These are phyloP conservation scores for Drosophila kambysellisi DNA, from an alignment of 2,888 invertebrate genomes.

Conservation along the genomic window DNA sequence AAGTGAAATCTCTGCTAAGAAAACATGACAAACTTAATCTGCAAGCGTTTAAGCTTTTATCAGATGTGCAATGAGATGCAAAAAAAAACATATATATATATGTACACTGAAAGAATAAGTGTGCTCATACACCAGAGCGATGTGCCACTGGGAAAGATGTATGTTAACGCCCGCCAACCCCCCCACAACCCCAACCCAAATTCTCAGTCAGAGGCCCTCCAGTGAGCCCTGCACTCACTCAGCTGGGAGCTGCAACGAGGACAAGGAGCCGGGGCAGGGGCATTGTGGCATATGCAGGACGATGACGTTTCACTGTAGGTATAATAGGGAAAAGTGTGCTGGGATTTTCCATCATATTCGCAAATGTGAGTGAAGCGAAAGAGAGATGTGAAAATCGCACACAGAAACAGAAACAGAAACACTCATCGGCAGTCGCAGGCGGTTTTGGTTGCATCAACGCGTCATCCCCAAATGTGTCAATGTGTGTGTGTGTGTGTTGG, in stretches of 20 bases:
- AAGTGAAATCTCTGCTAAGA: slow-evolving; percentile 1
- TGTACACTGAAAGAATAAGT: slow-evolving; percentile 48
- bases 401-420: slow-evolving; percentile 22
- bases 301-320: slow-evolving; percentile 66
- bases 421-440: slow-evolving; percentile 26
- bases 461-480: slow-evolving; percentile 57
- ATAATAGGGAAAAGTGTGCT: slow-evolving; percentile 60
- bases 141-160: slow-evolving; percentile 37
- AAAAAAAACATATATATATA: slow-evolving; percentile 33
- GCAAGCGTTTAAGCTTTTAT: neutral
- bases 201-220: slow-evolving; percentile 17
- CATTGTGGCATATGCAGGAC: slow-evolving; percentile 50
- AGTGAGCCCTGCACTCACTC: slow-evolving; percentile 31
- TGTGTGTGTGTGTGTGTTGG: slow-evolving; percentile 28
- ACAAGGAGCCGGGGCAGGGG: neutral
- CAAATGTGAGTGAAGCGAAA: slow-evolving; percentile 18
- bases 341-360: slow-evolving; percentile 62
- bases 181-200: neutral
- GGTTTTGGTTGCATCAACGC: slow-evolving; percentile 57
- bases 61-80: slow-evolving; percentile 45
- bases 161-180: slow-evolving; percentile 8
- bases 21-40: slow-evolving; percentile 6
- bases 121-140: slow-evolving; percentile 36
- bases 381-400: slow-evolving; percentile 52
- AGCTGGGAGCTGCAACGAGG: slow-evolving; percentile 32